These are phyloP conservation scores for Zhuqinia jingwanae DNA, from an alignment of 2,888 invertebrate genomes.

Conservation along the genomic window DNA sequence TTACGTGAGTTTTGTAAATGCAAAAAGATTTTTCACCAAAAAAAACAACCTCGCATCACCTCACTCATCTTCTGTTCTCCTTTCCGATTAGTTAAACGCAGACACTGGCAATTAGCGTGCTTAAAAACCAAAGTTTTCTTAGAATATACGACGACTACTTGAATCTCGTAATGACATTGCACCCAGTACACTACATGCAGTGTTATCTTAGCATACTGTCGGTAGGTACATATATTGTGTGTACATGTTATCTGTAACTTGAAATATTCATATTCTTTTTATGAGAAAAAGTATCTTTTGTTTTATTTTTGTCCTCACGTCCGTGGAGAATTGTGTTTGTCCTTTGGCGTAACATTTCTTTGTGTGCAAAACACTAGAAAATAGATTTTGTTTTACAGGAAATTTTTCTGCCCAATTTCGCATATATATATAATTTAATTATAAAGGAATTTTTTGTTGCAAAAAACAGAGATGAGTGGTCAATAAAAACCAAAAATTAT, in stretches of 20 bases:
- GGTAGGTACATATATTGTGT: too few relatives aligned
- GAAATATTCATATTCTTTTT: background rate
- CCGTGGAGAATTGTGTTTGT: background rate
- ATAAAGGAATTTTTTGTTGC: too few relatives aligned
- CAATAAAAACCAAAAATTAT: too few relatives aligned
- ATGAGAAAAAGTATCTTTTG: too few relatives aligned
- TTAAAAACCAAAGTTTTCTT: constrained; percentile 33
- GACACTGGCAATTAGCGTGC: constrained; percentile 58
- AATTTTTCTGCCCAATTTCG: too few relatives aligned
- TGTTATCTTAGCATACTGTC: too few relatives aligned
- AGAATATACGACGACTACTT: background rate
- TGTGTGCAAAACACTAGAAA: background rate
- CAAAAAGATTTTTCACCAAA: constrained; percentile 15
- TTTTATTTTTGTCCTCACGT: constrained; percentile 38
- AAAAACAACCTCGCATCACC: background rate
- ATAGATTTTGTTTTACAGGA: too few relatives aligned
- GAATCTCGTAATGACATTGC: background rate
- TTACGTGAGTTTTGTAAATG: constrained; percentile 12
- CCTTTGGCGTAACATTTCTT: constrained; percentile 16
- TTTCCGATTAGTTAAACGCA: constrained; percentile 51
- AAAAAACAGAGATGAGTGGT: too few relatives aligned
- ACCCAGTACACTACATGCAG: too few relatives aligned
- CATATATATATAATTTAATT: too few relatives aligned
- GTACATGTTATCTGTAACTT: background rate
- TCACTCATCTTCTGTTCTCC: background rate